These are phyloP conservation scores for Dryobota labecula DNA, from an alignment of 2,888 invertebrate genomes.

Conservation along the genomic window DNA sequence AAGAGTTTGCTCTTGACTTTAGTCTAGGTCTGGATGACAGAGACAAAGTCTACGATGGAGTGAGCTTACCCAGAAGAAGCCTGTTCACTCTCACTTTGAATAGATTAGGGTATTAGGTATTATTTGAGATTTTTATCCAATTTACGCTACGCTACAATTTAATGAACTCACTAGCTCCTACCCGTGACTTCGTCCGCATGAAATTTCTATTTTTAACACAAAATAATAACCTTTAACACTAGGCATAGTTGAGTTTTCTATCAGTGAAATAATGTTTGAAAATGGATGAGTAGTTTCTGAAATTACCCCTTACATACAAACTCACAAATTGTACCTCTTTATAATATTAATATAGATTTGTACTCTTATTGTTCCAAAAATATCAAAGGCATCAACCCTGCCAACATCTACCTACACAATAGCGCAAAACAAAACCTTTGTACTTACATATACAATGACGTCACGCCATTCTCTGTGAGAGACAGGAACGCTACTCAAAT, in stretches of 20 bases:
- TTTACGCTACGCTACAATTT: background rate
- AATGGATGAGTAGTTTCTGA: background rate
- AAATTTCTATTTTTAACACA: too few species aligned
- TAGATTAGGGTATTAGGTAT: background rate
- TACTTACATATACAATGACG: slow-evolving; percentile 18
- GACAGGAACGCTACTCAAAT: slow-evolving; percentile 51
- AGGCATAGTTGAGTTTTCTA: background rate
- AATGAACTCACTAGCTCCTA: background rate
- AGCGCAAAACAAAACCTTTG: slow-evolving; percentile 44
- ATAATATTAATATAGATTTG: background rate
- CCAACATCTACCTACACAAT: background rate
- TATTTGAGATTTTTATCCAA: background rate
- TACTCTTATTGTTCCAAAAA: background rate
- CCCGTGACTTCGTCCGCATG: too few species aligned
- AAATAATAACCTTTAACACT: background rate
- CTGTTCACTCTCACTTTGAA: too few species aligned
- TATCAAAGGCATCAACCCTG: slow-evolving; percentile 22
- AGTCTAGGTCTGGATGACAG: too few species aligned
- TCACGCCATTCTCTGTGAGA: slow-evolving; percentile 40
- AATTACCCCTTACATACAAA: background rate
- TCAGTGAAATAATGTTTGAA: background rate
- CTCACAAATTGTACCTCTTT: background rate
- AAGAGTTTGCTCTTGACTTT: too few species aligned
- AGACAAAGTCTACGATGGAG: too few species aligned
- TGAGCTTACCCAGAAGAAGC: too few species aligned